Conservation (phyloP, 2,888 invertebrate species). For the Spodoptera littoralis region DNA sequence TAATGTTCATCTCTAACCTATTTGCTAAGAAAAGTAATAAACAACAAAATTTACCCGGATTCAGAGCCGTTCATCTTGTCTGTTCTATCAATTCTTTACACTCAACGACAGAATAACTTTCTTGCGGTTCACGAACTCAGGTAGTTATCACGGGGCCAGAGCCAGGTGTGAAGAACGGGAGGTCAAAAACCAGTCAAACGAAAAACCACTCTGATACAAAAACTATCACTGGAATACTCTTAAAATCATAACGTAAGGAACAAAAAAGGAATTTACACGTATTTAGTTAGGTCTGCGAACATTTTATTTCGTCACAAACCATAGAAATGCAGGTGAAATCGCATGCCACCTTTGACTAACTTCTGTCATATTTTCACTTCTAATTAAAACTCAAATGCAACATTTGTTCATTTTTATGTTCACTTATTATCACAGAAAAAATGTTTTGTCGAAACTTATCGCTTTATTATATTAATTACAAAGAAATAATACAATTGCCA, state of each 20-base stretch:
- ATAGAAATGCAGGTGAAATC: constrained; percentile 87
- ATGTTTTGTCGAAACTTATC: constrained; percentile 61
- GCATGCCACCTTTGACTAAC: constrained; percentile 82
- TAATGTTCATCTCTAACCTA: constrained; percentile 26
- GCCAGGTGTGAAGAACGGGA: constrained; percentile 72
- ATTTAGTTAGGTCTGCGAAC: constrained; percentile 73
- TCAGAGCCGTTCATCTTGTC: constrained; percentile 93
- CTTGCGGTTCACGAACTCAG: constrained; percentile 66
- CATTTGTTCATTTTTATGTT: constrained; percentile 63
- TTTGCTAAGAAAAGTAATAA: constrained; percentile 66
- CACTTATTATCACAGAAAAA: constrained; percentile 68
- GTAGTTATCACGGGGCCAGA: constrained; percentile 71
- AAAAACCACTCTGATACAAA: constrained; percentile 70
- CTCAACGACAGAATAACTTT: constrained; percentile 62
- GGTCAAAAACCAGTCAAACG: constrained; percentile 66
- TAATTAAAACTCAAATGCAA: constrained; percentile 62
- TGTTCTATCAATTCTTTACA: constrained; percentile 60
- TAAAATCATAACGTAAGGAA: constrained; percentile 77
- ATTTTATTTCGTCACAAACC: constrained; percentile 86
- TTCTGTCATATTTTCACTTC: constrained; percentile 83
- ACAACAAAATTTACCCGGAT: constrained; percentile 90
- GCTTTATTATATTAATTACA: constrained; percentile 78
- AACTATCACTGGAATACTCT: constrained; percentile 76
- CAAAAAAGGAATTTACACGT: constrained; percentile 75
- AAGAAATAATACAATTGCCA: constrained; percentile 84